A percentile compares a stretch with the other conserved stretches of the same genome.
Conservation (phyloP, 2,888 invertebrate genomes). For the Tiphia femorata region DNA sequence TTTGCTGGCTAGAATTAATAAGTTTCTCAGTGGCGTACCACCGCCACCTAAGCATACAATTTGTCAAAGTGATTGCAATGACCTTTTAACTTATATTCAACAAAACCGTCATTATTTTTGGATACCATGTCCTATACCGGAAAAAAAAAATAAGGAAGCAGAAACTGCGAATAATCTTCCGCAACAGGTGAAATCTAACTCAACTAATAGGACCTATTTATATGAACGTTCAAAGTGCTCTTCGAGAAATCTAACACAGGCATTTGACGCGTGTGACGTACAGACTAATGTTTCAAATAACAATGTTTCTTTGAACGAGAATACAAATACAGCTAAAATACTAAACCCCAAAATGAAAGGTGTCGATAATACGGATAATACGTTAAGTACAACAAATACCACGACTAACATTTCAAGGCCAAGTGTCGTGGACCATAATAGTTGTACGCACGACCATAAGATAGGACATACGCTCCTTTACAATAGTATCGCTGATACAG, state of each 20-base stretch:
- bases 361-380: constrained; percentile 17
- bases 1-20: constrained; percentile 70
- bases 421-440: background rate
- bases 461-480: constrained; percentile 55
- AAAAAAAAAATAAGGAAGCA: constrained; percentile 12
- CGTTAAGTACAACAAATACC: background rate
- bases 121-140: constrained; percentile 40
- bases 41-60: constrained; percentile 83
- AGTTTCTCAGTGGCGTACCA: constrained; percentile 77
- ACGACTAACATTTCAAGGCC: constrained; percentile 4
- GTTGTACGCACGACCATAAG: background rate
- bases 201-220: constrained; percentile 24
- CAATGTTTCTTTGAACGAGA: constrained; percentile 9
- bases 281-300: constrained; percentile 2
- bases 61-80: constrained; percentile 76
- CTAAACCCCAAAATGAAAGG: constrained; percentile 20
- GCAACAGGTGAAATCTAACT: constrained; percentile 18
- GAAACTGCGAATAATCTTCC: background rate
- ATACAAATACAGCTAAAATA: constrained; percentile 10
- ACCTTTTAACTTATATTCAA: constrained; percentile 75
- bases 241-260: constrained; percentile 54
- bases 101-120: constrained; percentile 71
- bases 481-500: constrained; percentile 61
- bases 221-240: constrained; percentile 42
- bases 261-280: constrained; percentile 58